Percentiles rank a stretch among this genome's conserved stretches.
Conservation (phyloP, 2,113 vertebrate species). For the Cryptotis parvus region DNA sequence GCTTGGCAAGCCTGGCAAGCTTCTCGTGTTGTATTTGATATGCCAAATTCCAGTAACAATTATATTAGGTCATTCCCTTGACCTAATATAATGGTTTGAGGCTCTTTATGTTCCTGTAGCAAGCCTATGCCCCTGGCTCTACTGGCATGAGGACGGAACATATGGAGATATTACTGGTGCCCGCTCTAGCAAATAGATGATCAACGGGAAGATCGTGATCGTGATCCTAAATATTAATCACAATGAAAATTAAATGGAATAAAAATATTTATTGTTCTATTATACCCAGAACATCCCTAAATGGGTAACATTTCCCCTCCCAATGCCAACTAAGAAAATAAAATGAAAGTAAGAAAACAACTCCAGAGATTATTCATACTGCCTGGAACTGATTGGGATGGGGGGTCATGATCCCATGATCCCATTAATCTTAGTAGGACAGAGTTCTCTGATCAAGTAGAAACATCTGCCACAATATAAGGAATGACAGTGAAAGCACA, state of each 20-base stretch:
- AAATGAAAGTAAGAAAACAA: slow-evolving; percentile 12
- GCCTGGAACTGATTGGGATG: background rate
- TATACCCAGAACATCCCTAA: background rate
- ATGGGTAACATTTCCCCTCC: background rate
- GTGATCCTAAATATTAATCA: background rate
- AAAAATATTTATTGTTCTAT: slow-evolving; percentile 36
- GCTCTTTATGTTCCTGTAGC: too few relatives aligned
- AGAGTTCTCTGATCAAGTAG: slow-evolving; percentile 31
- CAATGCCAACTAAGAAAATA: slow-evolving; percentile 14
- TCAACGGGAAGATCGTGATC: too few relatives aligned
- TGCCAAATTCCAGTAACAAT: too few relatives aligned
- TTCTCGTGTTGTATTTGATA: too few relatives aligned
- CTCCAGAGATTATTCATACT: background rate
- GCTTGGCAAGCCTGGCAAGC: too few relatives aligned
- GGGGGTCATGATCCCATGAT: background rate
- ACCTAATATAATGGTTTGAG: too few relatives aligned
- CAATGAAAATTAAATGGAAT: background rate
- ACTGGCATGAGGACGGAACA: too few relatives aligned
- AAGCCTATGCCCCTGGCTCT: too few relatives aligned
- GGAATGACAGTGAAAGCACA: background rate
- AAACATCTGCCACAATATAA: slow-evolving; percentile 1
- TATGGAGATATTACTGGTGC: too few relatives aligned
- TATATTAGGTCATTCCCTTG: too few relatives aligned
- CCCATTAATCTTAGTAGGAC: background rate
- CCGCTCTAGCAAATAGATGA: too few relatives aligned